These are phyloP conservation scores for Sinocyclocheilus rhinocerous DNA, from an alignment of 2,113 vertebrate genomes.

Conservation along the genomic window DNA sequence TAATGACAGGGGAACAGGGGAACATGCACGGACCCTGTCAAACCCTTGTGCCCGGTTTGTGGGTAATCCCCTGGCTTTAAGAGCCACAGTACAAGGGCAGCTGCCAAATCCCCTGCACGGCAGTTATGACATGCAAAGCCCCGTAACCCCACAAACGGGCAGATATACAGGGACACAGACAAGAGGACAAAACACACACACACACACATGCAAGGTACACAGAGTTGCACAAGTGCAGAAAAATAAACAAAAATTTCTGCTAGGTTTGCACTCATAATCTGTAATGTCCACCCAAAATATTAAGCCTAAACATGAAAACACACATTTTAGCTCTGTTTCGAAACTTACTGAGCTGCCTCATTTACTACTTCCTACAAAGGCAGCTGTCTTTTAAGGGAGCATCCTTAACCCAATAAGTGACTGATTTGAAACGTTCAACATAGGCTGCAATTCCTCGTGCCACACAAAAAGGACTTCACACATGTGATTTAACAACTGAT, in stretches of 20 bases:
- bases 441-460: not conserved
- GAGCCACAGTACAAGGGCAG: constrained; percentile 67
- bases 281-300: not conserved
- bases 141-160: constrained; percentile 47
- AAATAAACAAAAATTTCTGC: not conserved
- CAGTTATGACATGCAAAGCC: constrained; percentile 69
- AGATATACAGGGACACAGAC: constrained; percentile 51
- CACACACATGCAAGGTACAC: constrained; percentile 30
- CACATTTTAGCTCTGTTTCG: constrained; percentile 1
- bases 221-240: not conserved
- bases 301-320: not conserved
- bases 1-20: constrained; percentile 63
- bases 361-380: not conserved
- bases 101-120: constrained; percentile 66
- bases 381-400: not conserved
- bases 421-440: not conserved
- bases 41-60: constrained; percentile 73
- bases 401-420: not conserved
- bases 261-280: not conserved
- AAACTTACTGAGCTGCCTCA: not conserved
- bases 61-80: constrained; percentile 73
- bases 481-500: not conserved
- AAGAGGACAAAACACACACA: constrained; percentile 46
- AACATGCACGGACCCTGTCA: constrained; percentile 69
- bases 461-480: not conserved